A percentile compares a stretch with the other conserved stretches of the same genome.
Evolutionary conservation across 2,888 invertebrate genomes (phyloP).

Genomic region (Thecocarcelia acutangulata): DNA sequence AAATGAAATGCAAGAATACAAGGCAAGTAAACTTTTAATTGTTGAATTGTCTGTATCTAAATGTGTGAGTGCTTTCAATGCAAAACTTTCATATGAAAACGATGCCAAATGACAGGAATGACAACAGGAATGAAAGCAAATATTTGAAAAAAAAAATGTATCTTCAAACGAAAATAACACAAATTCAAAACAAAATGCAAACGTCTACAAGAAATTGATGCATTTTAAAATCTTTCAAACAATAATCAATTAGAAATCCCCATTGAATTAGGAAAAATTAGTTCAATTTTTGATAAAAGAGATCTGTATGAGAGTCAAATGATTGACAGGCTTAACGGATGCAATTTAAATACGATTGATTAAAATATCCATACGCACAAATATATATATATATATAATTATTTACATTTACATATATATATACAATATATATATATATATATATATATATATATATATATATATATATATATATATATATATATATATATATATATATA

Average conservation of each 20-base stretch:
- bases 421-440: too few species aligned
- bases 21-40: neutral
- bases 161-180: constrained; percentile 2
- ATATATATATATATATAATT: too few species aligned
- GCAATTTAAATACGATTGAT: neutral
- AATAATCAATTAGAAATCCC: constrained; percentile 26
- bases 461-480: too few species aligned
- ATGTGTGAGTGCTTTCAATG: neutral
- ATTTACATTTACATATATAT: too few species aligned
- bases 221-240: constrained; percentile 23
- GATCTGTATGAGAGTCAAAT: neutral
- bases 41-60: too few species aligned
- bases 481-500: too few species aligned
- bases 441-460: too few species aligned
- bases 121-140: constrained; percentile 13
- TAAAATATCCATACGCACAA: neutral
- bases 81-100: constrained; percentile 35
- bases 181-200: constrained; percentile 15
- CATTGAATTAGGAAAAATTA: neutral
- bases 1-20: constrained; percentile 4
- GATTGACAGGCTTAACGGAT: neutral
- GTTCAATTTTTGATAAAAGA: constrained; percentile 14
- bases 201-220: constrained; percentile 20
- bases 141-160: too few species aligned
- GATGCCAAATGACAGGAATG: constrained; percentile 19